Evolutionary conservation across 2,797 vertebrate genomes (phyloP).

Genomic region (Phrynocephalus vlangalii): DNA sequence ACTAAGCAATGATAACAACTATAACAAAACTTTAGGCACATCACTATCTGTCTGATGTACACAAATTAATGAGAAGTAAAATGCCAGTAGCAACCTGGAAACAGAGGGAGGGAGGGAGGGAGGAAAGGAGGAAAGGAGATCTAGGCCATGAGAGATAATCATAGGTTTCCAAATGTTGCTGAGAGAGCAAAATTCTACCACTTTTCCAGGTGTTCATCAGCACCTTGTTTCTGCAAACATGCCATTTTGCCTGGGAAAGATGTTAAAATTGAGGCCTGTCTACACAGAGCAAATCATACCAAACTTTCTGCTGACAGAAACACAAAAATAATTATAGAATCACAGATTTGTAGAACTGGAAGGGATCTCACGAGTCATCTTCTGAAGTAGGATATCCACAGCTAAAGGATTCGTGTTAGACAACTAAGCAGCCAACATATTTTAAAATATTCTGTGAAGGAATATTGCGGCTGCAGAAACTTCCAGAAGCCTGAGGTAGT

Average conservation of each 20-base stretch:
- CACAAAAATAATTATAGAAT: too few relatives aligned
- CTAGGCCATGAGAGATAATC: not conserved
- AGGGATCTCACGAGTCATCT: too few relatives aligned
- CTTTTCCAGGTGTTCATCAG: not conserved
- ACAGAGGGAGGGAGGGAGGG: too few relatives aligned
- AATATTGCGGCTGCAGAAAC: too few relatives aligned
- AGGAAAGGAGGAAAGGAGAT: not conserved
- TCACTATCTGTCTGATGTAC: not conserved
- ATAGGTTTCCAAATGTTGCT: not conserved
- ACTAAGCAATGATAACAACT: not conserved
- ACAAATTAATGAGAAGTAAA: not conserved
- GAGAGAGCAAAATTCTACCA: not conserved
- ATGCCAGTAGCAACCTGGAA: too few relatives aligned
- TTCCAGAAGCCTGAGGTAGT: too few relatives aligned
- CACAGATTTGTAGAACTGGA: too few relatives aligned
- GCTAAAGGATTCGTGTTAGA: too few relatives aligned
- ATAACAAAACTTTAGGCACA: not conserved
- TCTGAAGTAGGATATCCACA: too few relatives aligned
- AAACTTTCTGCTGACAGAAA: not conserved
- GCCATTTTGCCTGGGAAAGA: not conserved
- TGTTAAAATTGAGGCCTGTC: not conserved
- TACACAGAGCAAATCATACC: not conserved
- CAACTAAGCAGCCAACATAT: too few relatives aligned
- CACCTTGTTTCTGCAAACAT: not conserved
- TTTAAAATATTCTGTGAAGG: too few relatives aligned